These are phyloP conservation scores for Taenioides sp. DNA, from an alignment of 2,797 vertebrate species.

Conservation along the genomic window DNA sequence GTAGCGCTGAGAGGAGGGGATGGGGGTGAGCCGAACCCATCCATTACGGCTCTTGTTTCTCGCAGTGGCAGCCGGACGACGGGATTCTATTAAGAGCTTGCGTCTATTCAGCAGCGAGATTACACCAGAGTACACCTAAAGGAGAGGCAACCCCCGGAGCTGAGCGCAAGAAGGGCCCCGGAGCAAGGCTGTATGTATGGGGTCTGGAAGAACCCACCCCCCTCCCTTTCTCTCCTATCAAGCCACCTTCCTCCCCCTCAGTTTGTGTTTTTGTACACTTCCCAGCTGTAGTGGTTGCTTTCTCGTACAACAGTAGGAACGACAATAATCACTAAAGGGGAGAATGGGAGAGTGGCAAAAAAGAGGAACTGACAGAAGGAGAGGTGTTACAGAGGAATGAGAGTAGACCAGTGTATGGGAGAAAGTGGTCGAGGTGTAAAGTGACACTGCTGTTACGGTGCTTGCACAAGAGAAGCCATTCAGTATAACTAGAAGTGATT, in stretches of 20 bases:
- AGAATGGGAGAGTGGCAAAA: constrained; percentile 31
- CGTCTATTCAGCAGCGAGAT: constrained; percentile 80
- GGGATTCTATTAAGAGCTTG: constrained; percentile 88
- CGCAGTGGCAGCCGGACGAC: constrained; percentile 87
- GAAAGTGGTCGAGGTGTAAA: constrained; percentile 31
- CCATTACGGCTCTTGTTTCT: constrained; percentile 94
- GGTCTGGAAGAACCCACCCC: constrained; percentile 38
- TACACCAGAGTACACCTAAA: constrained; percentile 72
- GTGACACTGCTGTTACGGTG: not conserved
- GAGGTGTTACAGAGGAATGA: constrained; percentile 43
- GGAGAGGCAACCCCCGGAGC: constrained; percentile 62
- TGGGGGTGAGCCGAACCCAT: constrained; percentile 87
- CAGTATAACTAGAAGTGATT: not conserved
- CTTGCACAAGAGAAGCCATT: not conserved
- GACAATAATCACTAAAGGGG: constrained; percentile 62
- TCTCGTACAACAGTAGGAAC: constrained; percentile 35
- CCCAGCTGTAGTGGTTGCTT: constrained; percentile 44
- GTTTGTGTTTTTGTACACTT: constrained; percentile 50
- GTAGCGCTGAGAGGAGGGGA: constrained; percentile 73
- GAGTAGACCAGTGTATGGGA: constrained; percentile 56
- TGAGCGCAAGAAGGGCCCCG: not conserved
- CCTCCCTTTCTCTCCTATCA: constrained; percentile 59
- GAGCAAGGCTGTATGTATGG: not conserved
- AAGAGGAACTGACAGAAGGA: constrained; percentile 48
- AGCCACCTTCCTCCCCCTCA: constrained; percentile 32